Base-by-base conservation (phyloP, 2,888 invertebrate genomes). In the Meloe dianella region DNA sequence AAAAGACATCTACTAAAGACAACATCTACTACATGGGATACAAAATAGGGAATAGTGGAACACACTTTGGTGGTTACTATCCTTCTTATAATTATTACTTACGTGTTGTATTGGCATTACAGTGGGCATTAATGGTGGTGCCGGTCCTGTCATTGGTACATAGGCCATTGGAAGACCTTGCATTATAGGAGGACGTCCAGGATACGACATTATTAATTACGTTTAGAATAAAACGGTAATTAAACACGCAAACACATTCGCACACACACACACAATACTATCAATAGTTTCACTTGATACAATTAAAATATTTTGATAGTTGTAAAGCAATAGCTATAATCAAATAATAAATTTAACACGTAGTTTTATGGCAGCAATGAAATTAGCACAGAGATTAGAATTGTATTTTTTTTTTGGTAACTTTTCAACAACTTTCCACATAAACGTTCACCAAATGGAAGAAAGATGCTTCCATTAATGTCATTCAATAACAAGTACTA, bases 131-230 rank as follows among this genome's bases (percentile, higher is more conserved):
- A 93, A 89, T 63, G 90, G 89, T 60, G 92, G 90, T 73, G 92
- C 89, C 83, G 92, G 90, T 60, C 89, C 92, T 61, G 91, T 80
- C 80, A 85, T 83, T 7, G 84, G 82, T 85, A 86, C 85, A 70
- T 85, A 86, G 22, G 85, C 86, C 83, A 87, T 85, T 80, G 92
- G 90, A 66, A 93, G 89, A 56, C 91, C 91, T 70, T 90, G 90
- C 78, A 89, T 88, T 85, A 94, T 91, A 22, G 93, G 91, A 59
- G 93, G 93, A 78, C 94, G 89, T 75, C 95, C 93, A 72, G 95
- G 96, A 85, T 91, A 96, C 73, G 96, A 96, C 96, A 96, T 96
- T 74, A 62, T 47, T 32, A 61, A 54, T 20, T 47, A 47, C 10
- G n/a, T 54, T 27, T 24, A 24, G 1, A 27, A 10, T 5, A 24